Evolutionary conservation across 2,797 vertebrate species (phyloP).

Genomic region (Etheostoma nigrum): DNA sequence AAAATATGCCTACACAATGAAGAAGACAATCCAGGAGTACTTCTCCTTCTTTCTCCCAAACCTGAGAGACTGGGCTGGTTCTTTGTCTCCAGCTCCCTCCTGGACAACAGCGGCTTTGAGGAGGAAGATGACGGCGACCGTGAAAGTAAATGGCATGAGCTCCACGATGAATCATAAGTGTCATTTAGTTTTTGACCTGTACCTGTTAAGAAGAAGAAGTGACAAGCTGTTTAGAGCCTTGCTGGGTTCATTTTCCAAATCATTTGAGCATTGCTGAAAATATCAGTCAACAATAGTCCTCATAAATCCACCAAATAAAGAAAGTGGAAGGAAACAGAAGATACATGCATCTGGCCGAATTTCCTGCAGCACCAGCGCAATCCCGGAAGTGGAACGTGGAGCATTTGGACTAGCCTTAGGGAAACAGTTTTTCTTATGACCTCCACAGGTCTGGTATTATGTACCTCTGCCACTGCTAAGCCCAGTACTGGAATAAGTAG

Average conservation of each 20-base stretch:
- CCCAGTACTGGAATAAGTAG: conserved; percentile 78
- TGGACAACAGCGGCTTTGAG: conserved; percentile 87
- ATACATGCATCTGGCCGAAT: too few relatives aligned
- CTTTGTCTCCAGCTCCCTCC: conserved; percentile 89
- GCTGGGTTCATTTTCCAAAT: not conserved
- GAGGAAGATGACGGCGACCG: conserved; percentile 88
- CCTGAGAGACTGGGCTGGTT: conserved; percentile 80
- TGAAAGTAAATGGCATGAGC: conserved; percentile 87
- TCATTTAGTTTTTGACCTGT: conserved; percentile 65
- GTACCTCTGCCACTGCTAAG: conserved; percentile 89
- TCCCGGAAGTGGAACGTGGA: too few relatives aligned
- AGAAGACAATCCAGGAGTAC: conserved; percentile 83
- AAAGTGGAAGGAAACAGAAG: too few relatives aligned
- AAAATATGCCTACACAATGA: conserved; percentile 82
- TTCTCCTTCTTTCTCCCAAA: conserved; percentile 86
- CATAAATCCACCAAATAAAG: too few relatives aligned
- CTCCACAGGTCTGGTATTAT: not conserved
- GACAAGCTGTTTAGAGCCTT: not conserved
- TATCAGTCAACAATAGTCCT: too few relatives aligned
- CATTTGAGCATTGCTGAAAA: not conserved
- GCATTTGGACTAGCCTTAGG: too few relatives aligned
- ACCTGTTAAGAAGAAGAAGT: conserved; percentile 18
- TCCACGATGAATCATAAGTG: conserved; percentile 89
- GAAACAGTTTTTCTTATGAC: not conserved
- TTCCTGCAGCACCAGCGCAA: too few relatives aligned